Evolutionary conservation across 2,113 vertebrate species (phyloP), one percentile per base, ranked within the genome.

Genomic region (Notothenia coriiceps): DNA sequence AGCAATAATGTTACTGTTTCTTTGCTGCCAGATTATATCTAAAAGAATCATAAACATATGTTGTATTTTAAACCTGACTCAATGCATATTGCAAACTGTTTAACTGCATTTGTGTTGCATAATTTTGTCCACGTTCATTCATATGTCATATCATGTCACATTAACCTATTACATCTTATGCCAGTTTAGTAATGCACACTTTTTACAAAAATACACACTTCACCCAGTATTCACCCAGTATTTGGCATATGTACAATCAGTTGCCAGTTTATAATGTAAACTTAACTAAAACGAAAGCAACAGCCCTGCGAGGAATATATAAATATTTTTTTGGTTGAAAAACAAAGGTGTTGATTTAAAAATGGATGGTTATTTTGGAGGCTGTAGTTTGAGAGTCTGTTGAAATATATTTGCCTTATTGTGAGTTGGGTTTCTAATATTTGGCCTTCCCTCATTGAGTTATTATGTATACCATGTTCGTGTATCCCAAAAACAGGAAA

Each of bases 361-460:
- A 29, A 29, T 49, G 0, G 49, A 6, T 56, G 11, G 18, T 66
- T 5, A 57, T 43, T 55, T 63, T 43, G 13, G 13, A 62, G 8
- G 29, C 46, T 51, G 12, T 51, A 43, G 54, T 60, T 59, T 60
- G 63, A 51, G 25, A 10, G 40, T 52, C n/a, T 62, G 59, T 61
- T 61, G 47, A 73, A 6, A 40, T 52, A n/a, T 62, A 33, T 61
- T 61, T 15, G 46, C 2, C 18, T 8, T 22, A 61, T 40, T 15
- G 2, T 17, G 18, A 1, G 1, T 52, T 43, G 3, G 51, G 6
- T 69, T 15, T 61, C 3, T 52, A 13, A 25, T 52, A 55, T 20
- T 22, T 17, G 35, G 9, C 15, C 17, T 49, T 50, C 22, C 22
- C 18, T 62, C 47, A 51, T 5, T 61, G 2, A 49, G 44, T n/a